A percentile compares a stretch with the other conserved stretches of the same genome.
Evolutionary conservation across 64 coral and sea anemone species (phyloP).

Genomic region (Platygyra sinensis): DNA sequence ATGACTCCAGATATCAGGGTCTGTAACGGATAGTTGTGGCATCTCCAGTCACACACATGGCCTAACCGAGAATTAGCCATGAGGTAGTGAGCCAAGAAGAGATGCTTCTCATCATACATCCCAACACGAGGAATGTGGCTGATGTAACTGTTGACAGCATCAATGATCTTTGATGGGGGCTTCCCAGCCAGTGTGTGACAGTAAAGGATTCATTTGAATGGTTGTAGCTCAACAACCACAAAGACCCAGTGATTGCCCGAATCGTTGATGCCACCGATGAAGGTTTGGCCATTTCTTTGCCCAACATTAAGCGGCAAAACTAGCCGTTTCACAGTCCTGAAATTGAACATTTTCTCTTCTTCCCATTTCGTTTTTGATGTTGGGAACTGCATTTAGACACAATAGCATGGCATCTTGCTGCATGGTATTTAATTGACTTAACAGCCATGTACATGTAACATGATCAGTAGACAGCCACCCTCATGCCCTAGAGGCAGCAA

Average conservation of each 20-base stretch:
- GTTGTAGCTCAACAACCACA: constrained; percentile 36
- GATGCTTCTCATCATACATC: constrained; percentile 4
- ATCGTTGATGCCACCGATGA: neutral
- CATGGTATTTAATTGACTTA: constrained; percentile 37
- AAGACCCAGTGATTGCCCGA: constrained; percentile 32
- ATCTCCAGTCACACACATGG: constrained; percentile 27
- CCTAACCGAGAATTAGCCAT: neutral
- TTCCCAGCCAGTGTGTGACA: constrained; percentile 29
- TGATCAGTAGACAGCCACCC: constrained; percentile 42
- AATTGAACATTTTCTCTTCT: constrained; percentile 41
- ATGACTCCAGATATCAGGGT: constrained; percentile 29
- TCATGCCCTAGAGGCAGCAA: constrained; percentile 8
- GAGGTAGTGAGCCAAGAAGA: constrained; percentile 14
- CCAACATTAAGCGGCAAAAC: constrained; percentile 34
- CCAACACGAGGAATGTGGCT: constrained; percentile 28
- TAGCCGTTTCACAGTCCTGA: constrained; percentile 10
- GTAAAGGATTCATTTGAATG: constrained; percentile 18
- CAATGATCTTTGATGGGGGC: constrained; percentile 5
- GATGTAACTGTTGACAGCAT: constrained; percentile 27
- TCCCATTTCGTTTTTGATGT: constrained; percentile 14
- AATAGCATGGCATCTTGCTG: constrained; percentile 36
- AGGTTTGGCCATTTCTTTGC: too few species aligned
- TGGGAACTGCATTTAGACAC: neutral
- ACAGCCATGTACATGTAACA: constrained; percentile 14
- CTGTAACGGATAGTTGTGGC: constrained; percentile 31